Evolutionary conservation across 1,140 invertebrate genomes (phyloP).

Genomic region (Drosophila bocki): DNA sequence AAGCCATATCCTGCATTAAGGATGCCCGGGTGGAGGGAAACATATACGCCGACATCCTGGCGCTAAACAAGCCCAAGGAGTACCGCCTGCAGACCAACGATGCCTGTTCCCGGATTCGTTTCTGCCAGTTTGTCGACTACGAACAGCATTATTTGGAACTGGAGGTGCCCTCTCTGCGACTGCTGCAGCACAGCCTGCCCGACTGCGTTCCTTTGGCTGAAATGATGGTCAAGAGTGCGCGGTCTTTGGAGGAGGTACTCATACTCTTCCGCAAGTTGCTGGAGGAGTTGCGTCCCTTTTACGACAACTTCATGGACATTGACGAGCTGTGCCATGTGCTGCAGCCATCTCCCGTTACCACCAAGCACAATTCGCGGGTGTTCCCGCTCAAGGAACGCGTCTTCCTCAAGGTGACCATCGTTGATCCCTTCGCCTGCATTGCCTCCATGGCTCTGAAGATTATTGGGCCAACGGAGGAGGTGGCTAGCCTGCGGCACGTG

Average conservation of each 20-base stretch:
- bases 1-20: background rate
- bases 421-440: conserved; percentile 65
- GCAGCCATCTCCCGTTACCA: conserved; percentile 65
- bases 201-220: conserved; percentile 51
- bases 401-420: conserved; percentile 67
- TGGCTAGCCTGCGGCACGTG: conserved; percentile 59
- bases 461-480: conserved; percentile 75
- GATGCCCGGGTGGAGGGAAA: conserved; percentile 12
- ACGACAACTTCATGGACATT: conserved; percentile 71
- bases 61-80: conserved; percentile 46
- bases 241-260: conserved; percentile 35
- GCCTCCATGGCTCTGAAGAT: conserved; percentile 69
- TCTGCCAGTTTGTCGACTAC: conserved; percentile 55
- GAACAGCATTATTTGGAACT: conserved; percentile 71
- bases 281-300: conserved; percentile 73
- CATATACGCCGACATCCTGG: conserved; percentile 67
- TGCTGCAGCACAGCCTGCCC: conserved; percentile 72
- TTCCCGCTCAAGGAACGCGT: conserved; percentile 70
- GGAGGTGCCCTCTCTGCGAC: conserved; percentile 50
- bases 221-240: conserved; percentile 46
- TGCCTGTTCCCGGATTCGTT: conserved; percentile 44
- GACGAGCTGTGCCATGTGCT: conserved; percentile 80
- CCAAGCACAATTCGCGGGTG: conserved; percentile 69
- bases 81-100: conserved; percentile 64
- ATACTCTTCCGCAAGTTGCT: conserved; percentile 63